These are phyloP conservation scores for Bergia puertoricense DNA, from an alignment of 92 coral and sea anemone species.

Conservation along the genomic window DNA sequence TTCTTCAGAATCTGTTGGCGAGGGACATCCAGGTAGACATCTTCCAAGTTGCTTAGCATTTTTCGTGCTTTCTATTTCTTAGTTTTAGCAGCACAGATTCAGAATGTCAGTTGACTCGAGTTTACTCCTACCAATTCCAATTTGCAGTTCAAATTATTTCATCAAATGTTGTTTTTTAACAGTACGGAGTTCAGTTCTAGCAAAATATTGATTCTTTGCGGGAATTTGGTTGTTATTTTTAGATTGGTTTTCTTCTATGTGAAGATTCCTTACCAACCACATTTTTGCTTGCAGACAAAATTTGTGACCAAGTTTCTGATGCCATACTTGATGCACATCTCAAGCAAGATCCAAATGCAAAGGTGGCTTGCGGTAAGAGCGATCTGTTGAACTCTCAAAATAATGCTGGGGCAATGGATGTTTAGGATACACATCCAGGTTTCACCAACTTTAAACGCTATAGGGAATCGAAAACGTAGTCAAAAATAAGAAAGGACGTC, in stretches of 20 bases:
- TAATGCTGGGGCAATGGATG: not conserved
- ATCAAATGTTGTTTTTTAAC: too few species aligned
- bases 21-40: slow-evolving; percentile 83
- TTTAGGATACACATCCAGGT: not conserved
- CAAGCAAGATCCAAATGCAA: slow-evolving; percentile 74
- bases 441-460: not conserved
- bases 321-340: slow-evolving; percentile 85
- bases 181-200: not conserved
- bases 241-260: not conserved
- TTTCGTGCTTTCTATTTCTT: not conserved
- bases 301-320: slow-evolving; percentile 87
- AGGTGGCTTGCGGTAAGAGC: slow-evolving; percentile 85
- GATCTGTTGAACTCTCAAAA: too few species aligned
- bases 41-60: not conserved
- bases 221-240: not conserved
- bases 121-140: not conserved
- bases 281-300: slow-evolving; percentile 63
- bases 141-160: too few species aligned
- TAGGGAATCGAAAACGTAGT: too few species aligned
- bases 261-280: not conserved
- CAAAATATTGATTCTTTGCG: not conserved
- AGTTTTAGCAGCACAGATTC: not conserved
- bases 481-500: too few species aligned
- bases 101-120: not conserved
- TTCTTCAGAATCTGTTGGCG: slow-evolving; percentile 86